Percentiles rank a stretch among this genome's conserved stretches.
Evolutionary conservation across 2,888 invertebrate genomes (phyloP).

Genomic region (Calameuta idolon): DNA sequence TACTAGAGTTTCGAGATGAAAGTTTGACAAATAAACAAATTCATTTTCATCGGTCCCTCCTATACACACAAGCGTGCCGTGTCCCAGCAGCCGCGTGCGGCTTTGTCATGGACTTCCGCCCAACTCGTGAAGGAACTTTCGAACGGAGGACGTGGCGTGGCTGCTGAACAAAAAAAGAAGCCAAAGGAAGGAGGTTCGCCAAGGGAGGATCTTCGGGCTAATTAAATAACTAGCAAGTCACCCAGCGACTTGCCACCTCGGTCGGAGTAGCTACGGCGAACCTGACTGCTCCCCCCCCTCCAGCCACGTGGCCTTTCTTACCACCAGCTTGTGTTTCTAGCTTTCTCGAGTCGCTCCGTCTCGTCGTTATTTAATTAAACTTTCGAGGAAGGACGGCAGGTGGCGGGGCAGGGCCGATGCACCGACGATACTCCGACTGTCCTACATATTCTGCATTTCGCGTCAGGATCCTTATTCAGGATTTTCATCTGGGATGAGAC

Average conservation of each 20-base stretch:
- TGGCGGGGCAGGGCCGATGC: background rate
- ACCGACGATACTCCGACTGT: constrained; percentile 14
- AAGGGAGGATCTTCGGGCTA: constrained; percentile 57
- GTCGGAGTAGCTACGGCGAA: constrained; percentile 20
- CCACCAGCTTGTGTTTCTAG: constrained; percentile 47
- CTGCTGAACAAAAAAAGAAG: constrained; percentile 37
- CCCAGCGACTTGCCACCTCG: constrained; percentile 61
- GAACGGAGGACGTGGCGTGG: background rate
- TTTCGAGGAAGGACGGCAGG: constrained; percentile 39
- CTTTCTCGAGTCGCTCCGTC: constrained; percentile 32
- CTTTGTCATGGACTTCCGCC: background rate
- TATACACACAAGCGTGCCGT: background rate
- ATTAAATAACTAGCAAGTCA: constrained; percentile 64
- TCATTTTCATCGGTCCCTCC: background rate
- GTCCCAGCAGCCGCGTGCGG: background rate
- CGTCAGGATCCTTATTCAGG: background rate
- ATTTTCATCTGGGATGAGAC: background rate
- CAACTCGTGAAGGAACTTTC: constrained; percentile 31
- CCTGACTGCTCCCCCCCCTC: constrained; percentile 33
- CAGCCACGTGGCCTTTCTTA: constrained; percentile 44
- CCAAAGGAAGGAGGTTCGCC: constrained; percentile 40
- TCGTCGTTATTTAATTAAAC: constrained; percentile 60
- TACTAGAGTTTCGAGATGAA: background rate
- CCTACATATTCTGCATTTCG: constrained; percentile 3
- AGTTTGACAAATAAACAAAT: background rate